A percentile compares a stretch with the other conserved stretches of the same genome.
phyloP scores from a whole-genome alignment of 2,888 invertebrate genomes.

The Conomelus anceps region DNA sequence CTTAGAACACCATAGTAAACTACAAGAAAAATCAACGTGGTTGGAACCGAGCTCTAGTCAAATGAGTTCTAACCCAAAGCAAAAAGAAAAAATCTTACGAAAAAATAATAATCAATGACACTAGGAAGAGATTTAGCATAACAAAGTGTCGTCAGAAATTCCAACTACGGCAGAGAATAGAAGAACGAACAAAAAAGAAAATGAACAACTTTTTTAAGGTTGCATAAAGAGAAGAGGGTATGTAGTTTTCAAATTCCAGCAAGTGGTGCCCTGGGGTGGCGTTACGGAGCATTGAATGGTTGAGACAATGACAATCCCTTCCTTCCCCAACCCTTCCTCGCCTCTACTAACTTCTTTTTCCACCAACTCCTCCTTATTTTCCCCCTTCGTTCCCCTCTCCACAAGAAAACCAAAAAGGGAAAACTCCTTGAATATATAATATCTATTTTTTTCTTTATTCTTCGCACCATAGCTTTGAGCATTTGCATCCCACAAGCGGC shows the following conservation, averaged over 20 bases:
- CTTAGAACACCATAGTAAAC: too few relatives aligned
- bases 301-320: not conserved
- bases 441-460: not conserved
- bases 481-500: not conserved
- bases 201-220: conserved; percentile 11
- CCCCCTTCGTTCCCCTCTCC: not conserved
- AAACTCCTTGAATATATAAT: not conserved
- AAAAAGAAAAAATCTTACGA: too few relatives aligned
- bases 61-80: too few relatives aligned
- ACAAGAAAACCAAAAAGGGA: not conserved
- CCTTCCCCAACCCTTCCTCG: too few relatives aligned
- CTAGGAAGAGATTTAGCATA: not conserved
- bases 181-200: not conserved
- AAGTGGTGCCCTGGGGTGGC: not conserved
- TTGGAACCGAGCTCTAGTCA: too few relatives aligned
- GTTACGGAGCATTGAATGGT: not conserved
- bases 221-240: conserved; percentile 9
- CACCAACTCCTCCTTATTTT: too few relatives aligned
- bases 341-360: not conserved
- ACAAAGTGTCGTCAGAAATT: not conserved
- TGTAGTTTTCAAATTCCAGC: conserved; percentile 12
- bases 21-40: too few relatives aligned
- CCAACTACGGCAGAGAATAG: not conserved
- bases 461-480: not conserved
- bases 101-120: not conserved